Evolutionary conservation across 37 sponge, comb jelly and placozoan species (phyloP).

Genomic region (Chondrosia reniformis): DNA sequence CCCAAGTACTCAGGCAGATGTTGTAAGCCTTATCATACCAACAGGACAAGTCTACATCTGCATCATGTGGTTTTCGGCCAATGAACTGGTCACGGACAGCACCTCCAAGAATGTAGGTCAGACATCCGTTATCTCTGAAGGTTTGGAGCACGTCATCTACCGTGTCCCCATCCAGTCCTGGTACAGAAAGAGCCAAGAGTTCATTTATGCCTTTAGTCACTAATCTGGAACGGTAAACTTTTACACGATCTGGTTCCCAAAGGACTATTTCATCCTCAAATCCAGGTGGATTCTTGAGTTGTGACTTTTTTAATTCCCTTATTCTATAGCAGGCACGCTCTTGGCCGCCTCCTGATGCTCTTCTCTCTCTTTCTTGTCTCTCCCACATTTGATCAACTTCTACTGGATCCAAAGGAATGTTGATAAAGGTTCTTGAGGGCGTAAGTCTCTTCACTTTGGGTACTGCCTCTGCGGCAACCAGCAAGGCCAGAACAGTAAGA

Average conservation of each 20-base stretch:
- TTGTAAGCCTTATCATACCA: neutral
- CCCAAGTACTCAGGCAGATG: neutral
- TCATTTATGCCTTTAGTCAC: neutral
- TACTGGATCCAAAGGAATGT: no score
- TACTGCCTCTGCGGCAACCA: no score
- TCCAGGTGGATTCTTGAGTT: neutral
- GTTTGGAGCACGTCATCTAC: slow-evolving; percentile 8
- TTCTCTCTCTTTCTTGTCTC: no score
- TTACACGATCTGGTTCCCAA: neutral
- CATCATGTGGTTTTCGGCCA: neutral
- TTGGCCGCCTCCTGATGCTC: no score
- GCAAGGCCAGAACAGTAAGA: no score
- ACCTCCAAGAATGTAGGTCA: neutral
- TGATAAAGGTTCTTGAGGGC: no score
- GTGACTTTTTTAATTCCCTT: neutral
- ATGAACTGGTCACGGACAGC: slow-evolving; percentile 7
- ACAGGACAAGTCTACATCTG: slow-evolving; percentile 15
- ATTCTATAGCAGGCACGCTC: no score
- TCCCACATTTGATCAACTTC: no score
- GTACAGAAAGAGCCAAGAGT: neutral
- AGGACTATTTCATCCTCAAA: neutral
- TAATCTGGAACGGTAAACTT: neutral
- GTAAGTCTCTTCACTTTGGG: no score
- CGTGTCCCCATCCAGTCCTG: neutral
- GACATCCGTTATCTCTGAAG: neutral